These are phyloP conservation scores for Epistrophe grossulariae DNA, from an alignment of 2,888 invertebrate species.

Conservation along the genomic window DNA sequence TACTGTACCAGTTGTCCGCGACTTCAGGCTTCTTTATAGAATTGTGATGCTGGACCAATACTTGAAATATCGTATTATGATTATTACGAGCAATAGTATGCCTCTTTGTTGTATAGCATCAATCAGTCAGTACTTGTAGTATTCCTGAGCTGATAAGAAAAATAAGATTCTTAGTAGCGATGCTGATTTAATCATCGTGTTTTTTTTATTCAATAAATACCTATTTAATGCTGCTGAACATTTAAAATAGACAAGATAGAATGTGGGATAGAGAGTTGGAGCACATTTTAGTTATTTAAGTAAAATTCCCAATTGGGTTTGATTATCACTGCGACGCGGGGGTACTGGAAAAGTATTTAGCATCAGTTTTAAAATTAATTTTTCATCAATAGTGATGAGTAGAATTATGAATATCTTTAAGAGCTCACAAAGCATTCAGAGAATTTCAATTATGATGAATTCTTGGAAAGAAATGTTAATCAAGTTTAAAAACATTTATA, in stretches of 20 bases:
- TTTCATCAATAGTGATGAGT: neutral
- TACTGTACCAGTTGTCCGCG: conserved; percentile 47
- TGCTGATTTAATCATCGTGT: conserved; percentile 21
- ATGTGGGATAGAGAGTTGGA: neutral
- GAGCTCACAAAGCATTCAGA: neutral
- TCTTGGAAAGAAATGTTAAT: neutral
- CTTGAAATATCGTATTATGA: neutral
- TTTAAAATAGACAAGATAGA: neutral
- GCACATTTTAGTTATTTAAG: conserved; percentile 29
- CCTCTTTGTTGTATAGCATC: neutral
- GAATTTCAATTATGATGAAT: neutral
- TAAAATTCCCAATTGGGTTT: conserved; percentile 1
- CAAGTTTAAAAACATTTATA: neutral
- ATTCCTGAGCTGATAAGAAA: conserved; percentile 18
- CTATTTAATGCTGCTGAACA: conserved; percentile 10
- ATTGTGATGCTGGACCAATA: conserved; percentile 14
- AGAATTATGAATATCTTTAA: neutral
- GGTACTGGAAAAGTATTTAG: neutral
- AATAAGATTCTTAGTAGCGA: neutral
- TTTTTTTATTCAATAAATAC: neutral
- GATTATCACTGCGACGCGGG: neutral
- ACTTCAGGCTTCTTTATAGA: conserved; percentile 57
- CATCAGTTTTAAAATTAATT: neutral
- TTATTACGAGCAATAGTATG: neutral
- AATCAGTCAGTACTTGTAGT: neutral